Percentiles rank a stretch among this genome's conserved stretches.
phyloP scores from a whole-genome alignment of 2,113 vertebrate genomes.

The Elgaria multicarinata region DNA sequence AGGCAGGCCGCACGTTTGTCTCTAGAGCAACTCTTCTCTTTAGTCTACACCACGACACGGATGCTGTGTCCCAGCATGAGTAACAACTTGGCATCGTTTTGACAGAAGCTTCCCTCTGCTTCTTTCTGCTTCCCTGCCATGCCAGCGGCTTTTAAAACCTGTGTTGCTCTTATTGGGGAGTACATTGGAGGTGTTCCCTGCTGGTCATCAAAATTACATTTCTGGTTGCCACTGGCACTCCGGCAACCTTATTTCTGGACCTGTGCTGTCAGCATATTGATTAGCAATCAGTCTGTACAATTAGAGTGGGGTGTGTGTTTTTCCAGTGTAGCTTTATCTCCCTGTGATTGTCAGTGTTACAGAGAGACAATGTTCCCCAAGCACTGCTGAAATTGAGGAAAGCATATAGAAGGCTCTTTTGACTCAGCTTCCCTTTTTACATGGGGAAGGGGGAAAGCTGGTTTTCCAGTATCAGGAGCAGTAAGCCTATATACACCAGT shows the following conservation, averaged over 20 bases:
- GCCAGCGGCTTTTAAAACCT: background rate
- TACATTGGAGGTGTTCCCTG: background rate
- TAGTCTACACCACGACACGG: too few species aligned
- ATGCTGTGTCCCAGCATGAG: too few species aligned
- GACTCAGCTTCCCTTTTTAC: background rate
- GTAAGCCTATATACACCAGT: too few species aligned
- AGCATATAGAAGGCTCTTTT: background rate
- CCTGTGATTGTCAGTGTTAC: background rate
- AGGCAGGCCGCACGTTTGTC: too few species aligned
- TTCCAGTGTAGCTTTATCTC: background rate
- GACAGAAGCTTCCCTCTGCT: background rate
- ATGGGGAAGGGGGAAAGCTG: background rate
- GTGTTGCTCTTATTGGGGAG: background rate
- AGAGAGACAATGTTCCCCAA: background rate
- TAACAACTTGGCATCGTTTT: background rate
- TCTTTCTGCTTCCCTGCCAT: background rate
- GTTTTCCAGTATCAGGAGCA: too few species aligned
- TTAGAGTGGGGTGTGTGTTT: background rate
- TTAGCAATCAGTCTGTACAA: background rate
- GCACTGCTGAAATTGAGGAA: background rate
- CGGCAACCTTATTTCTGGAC: background rate
- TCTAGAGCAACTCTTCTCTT: too few species aligned
- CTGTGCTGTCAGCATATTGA: background rate
- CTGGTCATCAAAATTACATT: background rate
- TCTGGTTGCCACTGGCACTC: background rate